phyloP scores from a whole-genome alignment of 2,113 vertebrate species.

The Cairina moschata region DNA sequence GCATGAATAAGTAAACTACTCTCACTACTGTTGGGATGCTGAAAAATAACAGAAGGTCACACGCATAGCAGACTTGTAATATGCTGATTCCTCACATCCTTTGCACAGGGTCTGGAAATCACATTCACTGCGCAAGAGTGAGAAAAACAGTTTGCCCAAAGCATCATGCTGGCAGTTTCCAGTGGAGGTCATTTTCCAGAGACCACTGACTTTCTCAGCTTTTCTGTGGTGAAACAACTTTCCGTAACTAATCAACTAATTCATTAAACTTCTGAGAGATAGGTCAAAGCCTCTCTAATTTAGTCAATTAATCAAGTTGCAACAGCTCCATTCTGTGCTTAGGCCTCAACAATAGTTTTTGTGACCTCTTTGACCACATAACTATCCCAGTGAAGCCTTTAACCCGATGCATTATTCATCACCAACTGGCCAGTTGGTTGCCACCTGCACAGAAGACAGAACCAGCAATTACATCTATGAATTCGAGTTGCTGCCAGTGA shows the following conservation, averaged over 20 bases:
- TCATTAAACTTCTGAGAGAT: slow-evolving; percentile 59
- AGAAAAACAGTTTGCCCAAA: background rate
- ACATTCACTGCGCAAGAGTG: background rate
- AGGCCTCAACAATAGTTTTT: slow-evolving; percentile 47
- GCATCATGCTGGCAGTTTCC: background rate
- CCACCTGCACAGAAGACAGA: background rate
- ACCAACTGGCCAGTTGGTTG: slow-evolving; percentile 16
- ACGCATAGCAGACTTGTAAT: background rate
- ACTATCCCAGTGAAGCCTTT: slow-evolving; percentile 54
- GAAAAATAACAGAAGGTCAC: background rate
- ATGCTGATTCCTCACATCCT: background rate
- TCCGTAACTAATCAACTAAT: slow-evolving; percentile 59
- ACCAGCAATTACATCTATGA: background rate
- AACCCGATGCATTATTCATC: slow-evolving; percentile 45
- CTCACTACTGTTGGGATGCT: background rate
- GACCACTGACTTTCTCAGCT: slow-evolving; percentile 16
- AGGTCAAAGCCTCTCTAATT: slow-evolving; percentile 64
- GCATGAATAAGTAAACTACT: background rate
- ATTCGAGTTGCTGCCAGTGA: background rate
- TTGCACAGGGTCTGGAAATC: background rate
- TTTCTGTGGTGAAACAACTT: slow-evolving; percentile 26
- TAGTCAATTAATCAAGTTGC: slow-evolving; percentile 69
- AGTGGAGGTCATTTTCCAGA: background rate
- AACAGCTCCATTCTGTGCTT: background rate
- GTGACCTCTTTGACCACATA: slow-evolving; percentile 61